These are phyloP conservation scores for Chrysina gloriosa DNA, from an alignment of 2,888 invertebrate species.

Conservation along the genomic window DNA sequence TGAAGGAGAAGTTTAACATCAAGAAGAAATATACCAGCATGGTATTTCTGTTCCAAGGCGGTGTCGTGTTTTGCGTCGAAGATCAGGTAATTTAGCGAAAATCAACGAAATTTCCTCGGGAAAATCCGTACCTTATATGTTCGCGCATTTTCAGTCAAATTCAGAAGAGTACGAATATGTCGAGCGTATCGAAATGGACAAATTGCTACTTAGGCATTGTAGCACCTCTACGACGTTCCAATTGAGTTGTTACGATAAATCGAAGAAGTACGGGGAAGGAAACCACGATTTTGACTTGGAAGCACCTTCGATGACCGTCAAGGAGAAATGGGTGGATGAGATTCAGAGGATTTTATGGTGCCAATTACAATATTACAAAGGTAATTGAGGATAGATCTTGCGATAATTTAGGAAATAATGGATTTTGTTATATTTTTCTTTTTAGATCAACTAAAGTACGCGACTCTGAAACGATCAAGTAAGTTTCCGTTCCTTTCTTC, in stretches of 20 bases:
- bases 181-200: slow-evolving; percentile 23
- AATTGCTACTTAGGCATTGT: slow-evolving; percentile 13
- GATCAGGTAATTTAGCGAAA: slow-evolving; percentile 22
- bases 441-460: slow-evolving; percentile 19
- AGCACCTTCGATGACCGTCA: slow-evolving; percentile 55
- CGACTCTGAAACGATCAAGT: background rate
- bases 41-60: slow-evolving; percentile 60
- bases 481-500: too few species aligned
- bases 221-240: slow-evolving; percentile 11
- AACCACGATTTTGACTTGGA: slow-evolving; percentile 49
- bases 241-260: slow-evolving; percentile 22
- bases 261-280: slow-evolving; percentile 9
- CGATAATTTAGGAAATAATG: background rate
- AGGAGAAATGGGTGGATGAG: slow-evolving; percentile 55
- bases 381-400: slow-evolving; percentile 47
- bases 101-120: too few species aligned
- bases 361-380: slow-evolving; percentile 57
- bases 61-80: slow-evolving; percentile 56
- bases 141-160: background rate
- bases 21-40: slow-evolving; percentile 54
- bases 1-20: slow-evolving; percentile 58
- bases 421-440: too few species aligned
- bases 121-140: too few species aligned
- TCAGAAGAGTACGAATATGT: slow-evolving; percentile 6
- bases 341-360: slow-evolving; percentile 58